Evolutionary conservation across 2,113 vertebrate species (phyloP).

Genomic region (Chaetorhynchus papuensis): DNA sequence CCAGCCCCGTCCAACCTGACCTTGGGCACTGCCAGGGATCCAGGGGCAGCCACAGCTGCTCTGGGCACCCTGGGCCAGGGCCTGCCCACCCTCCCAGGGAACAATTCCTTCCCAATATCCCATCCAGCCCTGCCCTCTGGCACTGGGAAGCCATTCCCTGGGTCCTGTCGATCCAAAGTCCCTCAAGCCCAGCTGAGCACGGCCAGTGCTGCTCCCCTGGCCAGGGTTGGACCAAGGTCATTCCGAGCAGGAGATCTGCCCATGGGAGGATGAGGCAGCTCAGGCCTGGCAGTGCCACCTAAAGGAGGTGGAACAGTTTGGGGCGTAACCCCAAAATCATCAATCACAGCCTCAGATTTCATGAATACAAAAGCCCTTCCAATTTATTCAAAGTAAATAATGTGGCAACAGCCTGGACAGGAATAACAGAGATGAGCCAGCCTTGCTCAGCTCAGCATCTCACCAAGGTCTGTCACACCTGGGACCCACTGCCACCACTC

Average conservation of each 20-base stretch:
- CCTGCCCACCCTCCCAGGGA: rapidly evolving
- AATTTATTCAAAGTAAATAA: not conserved
- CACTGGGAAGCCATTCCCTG: not conserved
- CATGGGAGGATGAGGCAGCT: not conserved
- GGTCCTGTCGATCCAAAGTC: not conserved
- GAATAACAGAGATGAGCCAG: not conserved
- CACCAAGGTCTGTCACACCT: not conserved
- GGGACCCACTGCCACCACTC: not conserved
- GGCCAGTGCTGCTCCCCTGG: not conserved
- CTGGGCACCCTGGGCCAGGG: not conserved
- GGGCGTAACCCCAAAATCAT: not conserved
- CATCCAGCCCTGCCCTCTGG: not conserved
- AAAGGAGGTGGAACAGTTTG: not conserved
- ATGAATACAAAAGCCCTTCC: not conserved
- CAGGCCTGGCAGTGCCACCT: not conserved
- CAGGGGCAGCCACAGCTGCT: not conserved
- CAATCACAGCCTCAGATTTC: not conserved
- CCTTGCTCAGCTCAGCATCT: not conserved
- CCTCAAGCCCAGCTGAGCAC: not conserved
- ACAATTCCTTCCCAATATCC: rapidly evolving
- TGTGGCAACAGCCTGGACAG: not conserved
- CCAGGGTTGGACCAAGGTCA: rapidly evolving
- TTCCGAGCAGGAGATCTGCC: not conserved
- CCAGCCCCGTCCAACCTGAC: rapidly evolving
- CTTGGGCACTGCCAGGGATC: not conserved